Base-by-base conservation (phyloP, 1,140 invertebrate genomes). In the Araneus ventricosus region DNA sequence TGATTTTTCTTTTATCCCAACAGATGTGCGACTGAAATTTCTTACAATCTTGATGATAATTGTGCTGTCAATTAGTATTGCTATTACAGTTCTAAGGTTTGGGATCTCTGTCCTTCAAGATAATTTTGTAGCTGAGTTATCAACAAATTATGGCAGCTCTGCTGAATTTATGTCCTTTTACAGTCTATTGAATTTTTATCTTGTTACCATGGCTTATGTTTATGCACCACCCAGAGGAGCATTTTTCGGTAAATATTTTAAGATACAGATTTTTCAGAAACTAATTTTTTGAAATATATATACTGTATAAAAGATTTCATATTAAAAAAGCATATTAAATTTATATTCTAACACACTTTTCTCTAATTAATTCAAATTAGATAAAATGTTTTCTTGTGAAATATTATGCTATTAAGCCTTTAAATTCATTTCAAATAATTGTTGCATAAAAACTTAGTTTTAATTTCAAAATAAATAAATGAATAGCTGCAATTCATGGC, bases 131-230 rank as follows among this genome's bases (percentile, higher is more conserved):
- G 97, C 98, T 59, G 97, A 98, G 88, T 96, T 99, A 14, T 97
- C 97, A 4, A 98, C 97, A 70, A 97, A 97, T 95, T 98, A 99
- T 95, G 97, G 97, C 92, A 99, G 97, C 93, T 99, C 98, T 1
- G 98, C 97, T 4, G 98, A 99, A 94, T 99, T 99, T 96, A 98
- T 99, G 97, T 97, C 98, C 6, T 97, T 99, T 94, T 99, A 99
- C 95, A 98, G 98, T n/a, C 96, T 99, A 41, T 96, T 99, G 3
- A 99, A 99, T 96, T 98, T 99, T 95, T 99, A 99, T 95, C 95
- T 99, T 67, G 99, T 98, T 95, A 97, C 97, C 1, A 98, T 99
- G 97, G 98, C 98, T 3, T 99, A 98, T 95, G 98, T 99, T 8
- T 99, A 99, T 95, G 98, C 98, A 0, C 98, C 98, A 0, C 97